Percentiles rank a stretch among this genome's conserved stretches.
phyloP scores from a whole-genome alignment of 2,797 vertebrate species.

The Danionella dracula region DNA sequence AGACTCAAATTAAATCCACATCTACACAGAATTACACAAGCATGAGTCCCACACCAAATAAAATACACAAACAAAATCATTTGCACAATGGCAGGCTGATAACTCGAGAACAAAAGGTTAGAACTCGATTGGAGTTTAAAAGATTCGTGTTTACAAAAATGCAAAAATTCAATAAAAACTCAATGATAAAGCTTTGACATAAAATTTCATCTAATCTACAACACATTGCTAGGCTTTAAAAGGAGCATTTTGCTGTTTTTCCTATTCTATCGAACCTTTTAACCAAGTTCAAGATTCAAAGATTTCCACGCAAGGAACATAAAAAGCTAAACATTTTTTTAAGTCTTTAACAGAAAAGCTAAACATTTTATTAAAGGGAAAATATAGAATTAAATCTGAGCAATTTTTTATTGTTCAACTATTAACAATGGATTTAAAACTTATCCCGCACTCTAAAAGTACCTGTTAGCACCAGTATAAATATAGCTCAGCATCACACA shows the following conservation, averaged over 20 bases:
- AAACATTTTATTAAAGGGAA: neutral
- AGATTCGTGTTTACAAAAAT: no score
- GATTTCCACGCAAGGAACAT: no score
- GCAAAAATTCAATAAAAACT: no score
- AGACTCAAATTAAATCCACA: constrained; percentile 12
- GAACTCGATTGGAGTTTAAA: neutral
- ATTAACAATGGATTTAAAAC: no score
- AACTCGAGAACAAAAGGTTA: neutral
- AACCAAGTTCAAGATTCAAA: no score
- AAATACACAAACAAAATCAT: constrained; percentile 21
- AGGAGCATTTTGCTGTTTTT: neutral
- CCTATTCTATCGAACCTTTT: no score
- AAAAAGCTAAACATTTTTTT: no score
- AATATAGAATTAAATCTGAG: neutral
- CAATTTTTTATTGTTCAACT: no score
- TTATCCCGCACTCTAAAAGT: neutral
- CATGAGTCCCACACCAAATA: constrained; percentile 28
- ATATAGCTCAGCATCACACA: constrained; percentile 13
- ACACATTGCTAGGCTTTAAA: neutral
- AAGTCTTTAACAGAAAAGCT: no score
- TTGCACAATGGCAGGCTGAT: neutral
- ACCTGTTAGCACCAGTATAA: constrained; percentile 6
- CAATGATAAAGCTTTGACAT: no score
- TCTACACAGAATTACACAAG: constrained; percentile 6
- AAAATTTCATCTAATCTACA: no score